A percentile compares a stretch with the other conserved stretches of the same genome.
phyloP scores from a whole-genome alignment of 2,113 vertebrate species.

The Helogale parvula region DNA sequence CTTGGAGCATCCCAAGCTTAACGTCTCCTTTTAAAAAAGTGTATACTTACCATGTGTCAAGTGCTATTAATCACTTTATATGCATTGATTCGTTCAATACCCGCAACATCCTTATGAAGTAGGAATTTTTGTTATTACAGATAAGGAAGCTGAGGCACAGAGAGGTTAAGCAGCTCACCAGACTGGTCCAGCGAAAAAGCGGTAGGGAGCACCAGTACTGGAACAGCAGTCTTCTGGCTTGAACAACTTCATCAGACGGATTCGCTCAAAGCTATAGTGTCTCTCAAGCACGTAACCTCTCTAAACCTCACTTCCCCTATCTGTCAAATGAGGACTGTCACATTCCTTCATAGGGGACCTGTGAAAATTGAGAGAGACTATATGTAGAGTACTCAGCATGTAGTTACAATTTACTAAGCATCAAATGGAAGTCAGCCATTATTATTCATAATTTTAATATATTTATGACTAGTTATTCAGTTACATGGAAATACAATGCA shows the following conservation, averaged over 20 bases:
- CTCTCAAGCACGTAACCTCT: neutral
- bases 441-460: neutral
- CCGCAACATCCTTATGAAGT: neutral
- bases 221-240: neutral
- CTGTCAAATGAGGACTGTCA: neutral
- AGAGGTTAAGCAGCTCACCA: neutral
- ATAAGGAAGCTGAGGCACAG: neutral
- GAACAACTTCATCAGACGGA: neutral
- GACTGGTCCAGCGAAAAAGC: neutral
- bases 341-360: neutral
- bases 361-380: neutral
- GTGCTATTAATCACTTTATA: neutral
- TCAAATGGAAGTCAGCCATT: neutral
- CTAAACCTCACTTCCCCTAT: neutral
- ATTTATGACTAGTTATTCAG: neutral
- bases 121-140: neutral
- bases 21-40: neutral
- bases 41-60: neutral
- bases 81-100: neutral
- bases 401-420: neutral
- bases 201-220: no score
- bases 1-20: neutral
- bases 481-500: neutral
- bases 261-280: neutral
- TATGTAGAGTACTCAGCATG: neutral